phyloP scores from a whole-genome alignment of 2,797 vertebrate genomes.

The Hemitrygon akajei region DNA sequence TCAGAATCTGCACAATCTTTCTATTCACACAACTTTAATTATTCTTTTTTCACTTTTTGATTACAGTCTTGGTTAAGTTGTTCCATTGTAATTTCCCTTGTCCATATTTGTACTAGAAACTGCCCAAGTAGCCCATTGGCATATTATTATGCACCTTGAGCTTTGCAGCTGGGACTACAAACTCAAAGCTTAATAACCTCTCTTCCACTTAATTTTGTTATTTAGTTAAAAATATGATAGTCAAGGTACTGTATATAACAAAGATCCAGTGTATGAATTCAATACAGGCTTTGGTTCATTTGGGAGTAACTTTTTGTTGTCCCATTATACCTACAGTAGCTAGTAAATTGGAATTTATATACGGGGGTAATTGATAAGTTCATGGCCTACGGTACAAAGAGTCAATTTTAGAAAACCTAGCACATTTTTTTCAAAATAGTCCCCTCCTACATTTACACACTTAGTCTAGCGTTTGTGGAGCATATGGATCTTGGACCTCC shows the following conservation, averaged over 20 bases:
- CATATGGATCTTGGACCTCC: too few species aligned
- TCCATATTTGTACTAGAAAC: not conserved
- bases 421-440: too few species aligned
- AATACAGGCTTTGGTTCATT: not conserved
- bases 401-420: too few species aligned
- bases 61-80: not conserved
- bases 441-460: too few species aligned
- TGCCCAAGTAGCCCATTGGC: not conserved
- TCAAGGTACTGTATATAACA: not conserved
- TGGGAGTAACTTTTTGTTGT: not conserved
- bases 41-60: not conserved
- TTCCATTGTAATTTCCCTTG: not conserved
- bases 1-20: not conserved
- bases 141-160: not conserved
- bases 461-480: too few species aligned
- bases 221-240: not conserved
- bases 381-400: too few species aligned
- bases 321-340: too few species aligned
- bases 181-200: not conserved
- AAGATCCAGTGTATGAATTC: not conserved
- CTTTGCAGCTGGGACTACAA: not conserved
- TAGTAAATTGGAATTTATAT: not conserved
- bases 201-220: not conserved
- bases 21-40: not conserved
- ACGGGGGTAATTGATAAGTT: too few species aligned